A percentile compares a stretch with the other conserved stretches of the same genome.
Conservation (phyloP, 2,797 vertebrate genomes). For the Phoebastria nigripes region DNA sequence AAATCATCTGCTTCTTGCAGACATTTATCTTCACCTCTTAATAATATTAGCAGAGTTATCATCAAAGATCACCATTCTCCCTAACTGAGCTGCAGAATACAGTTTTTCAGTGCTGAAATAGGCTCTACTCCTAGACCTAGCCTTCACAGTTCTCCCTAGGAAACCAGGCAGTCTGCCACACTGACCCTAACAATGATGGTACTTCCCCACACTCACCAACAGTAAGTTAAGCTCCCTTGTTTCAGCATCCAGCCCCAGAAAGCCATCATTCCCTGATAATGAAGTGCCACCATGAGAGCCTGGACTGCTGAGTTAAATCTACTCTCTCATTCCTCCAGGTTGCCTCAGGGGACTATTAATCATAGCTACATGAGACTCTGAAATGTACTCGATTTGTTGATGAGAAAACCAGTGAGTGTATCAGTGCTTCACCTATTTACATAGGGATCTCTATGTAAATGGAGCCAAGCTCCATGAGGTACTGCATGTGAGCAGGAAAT, state of each 20-base stretch:
- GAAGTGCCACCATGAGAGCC: background rate
- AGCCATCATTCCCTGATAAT: background rate
- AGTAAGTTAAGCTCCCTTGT: background rate
- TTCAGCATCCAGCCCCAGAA: background rate
- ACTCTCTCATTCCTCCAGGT: background rate
- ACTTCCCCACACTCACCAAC: background rate
- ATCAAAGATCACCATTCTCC: background rate
- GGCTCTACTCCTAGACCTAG: background rate
- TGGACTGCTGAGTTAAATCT: background rate
- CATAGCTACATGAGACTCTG: background rate
- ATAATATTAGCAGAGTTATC: background rate
- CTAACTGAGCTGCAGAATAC: background rate
- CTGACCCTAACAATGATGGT: background rate
- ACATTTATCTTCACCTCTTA: background rate
- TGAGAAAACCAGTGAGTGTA: background rate
- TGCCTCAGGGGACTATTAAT: background rate
- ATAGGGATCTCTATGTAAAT: background rate
- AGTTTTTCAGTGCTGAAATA: background rate
- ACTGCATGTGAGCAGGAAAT: background rate
- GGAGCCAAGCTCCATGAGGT: background rate
- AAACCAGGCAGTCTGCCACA: background rate
- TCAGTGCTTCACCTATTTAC: background rate
- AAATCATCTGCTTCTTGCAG: background rate
- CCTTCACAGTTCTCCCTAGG: background rate
- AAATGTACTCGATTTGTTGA: background rate